These are phyloP conservation scores for Nyctalus aviator DNA, from an alignment of 2,797 vertebrate species.

Conservation along the genomic window DNA sequence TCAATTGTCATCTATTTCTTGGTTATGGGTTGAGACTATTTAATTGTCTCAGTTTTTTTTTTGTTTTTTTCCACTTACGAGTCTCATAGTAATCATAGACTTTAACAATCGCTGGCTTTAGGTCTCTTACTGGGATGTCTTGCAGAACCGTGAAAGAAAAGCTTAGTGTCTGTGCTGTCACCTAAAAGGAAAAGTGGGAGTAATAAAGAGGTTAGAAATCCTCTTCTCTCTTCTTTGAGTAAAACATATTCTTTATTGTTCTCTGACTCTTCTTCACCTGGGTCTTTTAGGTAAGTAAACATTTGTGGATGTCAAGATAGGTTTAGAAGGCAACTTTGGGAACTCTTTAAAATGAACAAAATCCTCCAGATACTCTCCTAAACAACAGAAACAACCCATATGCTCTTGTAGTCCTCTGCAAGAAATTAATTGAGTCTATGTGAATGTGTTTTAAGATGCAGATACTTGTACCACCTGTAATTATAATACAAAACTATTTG, in stretches of 20 bases:
- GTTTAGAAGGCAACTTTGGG: background rate
- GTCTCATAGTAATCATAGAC: conserved; percentile 86
- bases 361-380: background rate
- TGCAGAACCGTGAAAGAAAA: conserved; percentile 81
- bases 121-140: conserved; percentile 79
- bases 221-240: background rate
- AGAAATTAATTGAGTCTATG: background rate
- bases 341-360: background rate
- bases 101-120: conserved; percentile 79
- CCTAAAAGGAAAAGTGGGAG: conserved; percentile 57
- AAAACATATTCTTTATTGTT: background rate
- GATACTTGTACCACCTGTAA: background rate
- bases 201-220: background rate
- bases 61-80: conserved; percentile 64
- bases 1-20: background rate
- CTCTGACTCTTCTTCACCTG: background rate
- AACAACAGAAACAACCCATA: background rate
- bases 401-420: background rate
- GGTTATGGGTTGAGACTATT: background rate
- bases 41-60: background rate
- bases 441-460: conserved; percentile 14
- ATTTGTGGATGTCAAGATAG: background rate
- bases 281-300: background rate
- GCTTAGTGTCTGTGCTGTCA: conserved; percentile 63
- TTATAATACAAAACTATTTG: background rate